These are phyloP conservation scores for Drosophila seclusa DNA, from an alignment of 2,888 invertebrate genomes.

Conservation along the genomic window DNA sequence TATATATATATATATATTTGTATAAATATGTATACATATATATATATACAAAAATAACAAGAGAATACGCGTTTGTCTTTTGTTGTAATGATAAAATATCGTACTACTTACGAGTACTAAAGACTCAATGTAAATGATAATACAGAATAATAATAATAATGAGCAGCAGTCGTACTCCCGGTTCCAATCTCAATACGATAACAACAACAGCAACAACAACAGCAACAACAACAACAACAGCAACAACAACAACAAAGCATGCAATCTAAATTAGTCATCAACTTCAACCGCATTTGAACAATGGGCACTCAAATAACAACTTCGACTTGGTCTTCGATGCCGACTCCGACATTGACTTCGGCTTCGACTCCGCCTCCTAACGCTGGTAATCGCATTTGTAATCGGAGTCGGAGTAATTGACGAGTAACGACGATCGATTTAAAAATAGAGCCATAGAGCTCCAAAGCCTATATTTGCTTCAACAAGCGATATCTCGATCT, in stretches of 20 bases:
- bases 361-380: constrained; percentile 4
- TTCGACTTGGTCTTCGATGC: neutral
- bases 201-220: constrained; percentile 6
- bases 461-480: neutral
- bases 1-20: neutral
- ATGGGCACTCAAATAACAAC: constrained; percentile 35
- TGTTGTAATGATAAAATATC: constrained; percentile 60
- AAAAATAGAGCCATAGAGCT: neutral
- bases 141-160: constrained; percentile 38
- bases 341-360: neutral
- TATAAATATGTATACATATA: neutral
- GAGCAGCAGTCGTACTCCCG: constrained; percentile 15
- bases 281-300: constrained; percentile 42
- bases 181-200: constrained; percentile 8
- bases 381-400: constrained; percentile 12
- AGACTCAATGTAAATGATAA: constrained; percentile 64
- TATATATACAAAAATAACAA: constrained; percentile 13
- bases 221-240: constrained; percentile 1
- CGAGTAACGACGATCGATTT: constrained; percentile 22
- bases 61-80: constrained; percentile 38
- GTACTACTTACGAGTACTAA: constrained; percentile 47
- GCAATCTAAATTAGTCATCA: constrained; percentile 59
- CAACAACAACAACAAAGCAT: constrained; percentile 21
- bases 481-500: neutral
- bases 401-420: constrained; percentile 35